phyloP scores from a whole-genome alignment of 2,888 invertebrate species.

The Aspidapion aeneum region DNA sequence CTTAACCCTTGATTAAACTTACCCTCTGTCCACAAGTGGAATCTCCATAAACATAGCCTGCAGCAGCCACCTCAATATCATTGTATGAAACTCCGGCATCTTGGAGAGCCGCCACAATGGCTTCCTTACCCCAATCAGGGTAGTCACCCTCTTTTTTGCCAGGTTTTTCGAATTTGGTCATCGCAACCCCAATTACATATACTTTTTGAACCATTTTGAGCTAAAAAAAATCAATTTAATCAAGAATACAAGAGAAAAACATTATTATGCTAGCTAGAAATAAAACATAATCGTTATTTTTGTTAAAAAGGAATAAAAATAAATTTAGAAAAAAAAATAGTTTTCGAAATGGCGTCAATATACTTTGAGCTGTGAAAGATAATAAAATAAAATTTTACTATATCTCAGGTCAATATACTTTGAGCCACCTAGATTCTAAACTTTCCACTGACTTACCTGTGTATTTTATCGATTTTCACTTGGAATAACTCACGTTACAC shows the following conservation, averaged over 20 bases:
- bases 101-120: constrained; percentile 79
- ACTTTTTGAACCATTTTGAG: constrained; percentile 52
- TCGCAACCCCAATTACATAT: constrained; percentile 93
- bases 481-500: background rate
- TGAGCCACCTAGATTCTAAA: background rate
- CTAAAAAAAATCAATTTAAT: no score
- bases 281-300: no score
- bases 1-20: constrained; percentile 19
- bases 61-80: constrained; percentile 84
- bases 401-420: background rate
- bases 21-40: constrained; percentile 95
- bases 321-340: no score
- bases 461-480: background rate
- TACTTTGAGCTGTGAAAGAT: no score
- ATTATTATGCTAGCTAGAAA: no score
- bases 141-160: constrained; percentile 82
- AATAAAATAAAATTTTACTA: background rate
- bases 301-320: no score
- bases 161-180: constrained; percentile 98
- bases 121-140: constrained; percentile 93
- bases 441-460: background rate
- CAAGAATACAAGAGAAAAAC: no score
- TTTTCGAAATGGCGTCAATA: background rate
- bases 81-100: constrained; percentile 77
- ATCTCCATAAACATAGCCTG: constrained; percentile 94